Percentiles rank a stretch among this genome's conserved stretches.
Conservation (phyloP, 1,140 invertebrate genomes). For the Orussus abietinus region DNA sequence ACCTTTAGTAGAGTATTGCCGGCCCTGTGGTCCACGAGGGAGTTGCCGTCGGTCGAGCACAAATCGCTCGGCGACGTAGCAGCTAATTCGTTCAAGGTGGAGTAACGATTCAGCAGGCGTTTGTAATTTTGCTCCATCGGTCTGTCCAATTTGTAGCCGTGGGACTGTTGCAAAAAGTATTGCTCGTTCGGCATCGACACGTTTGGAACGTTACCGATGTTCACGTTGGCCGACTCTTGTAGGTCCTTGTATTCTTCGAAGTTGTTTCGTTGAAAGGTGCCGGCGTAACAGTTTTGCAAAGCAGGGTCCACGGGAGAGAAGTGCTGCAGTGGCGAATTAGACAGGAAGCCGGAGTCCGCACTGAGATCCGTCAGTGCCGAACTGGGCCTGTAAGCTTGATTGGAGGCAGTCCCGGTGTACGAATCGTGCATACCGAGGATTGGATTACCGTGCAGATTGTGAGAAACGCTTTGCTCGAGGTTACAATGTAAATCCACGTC, state of each 20-base stretch:
- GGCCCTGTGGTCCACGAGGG: constrained; percentile 31
- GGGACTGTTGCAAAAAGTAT: constrained; percentile 27
- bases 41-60: constrained; percentile 27
- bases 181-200: constrained; percentile 32
- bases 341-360: constrained; percentile 43
- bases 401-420: constrained; percentile 26
- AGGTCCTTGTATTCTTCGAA: constrained; percentile 38
- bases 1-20: constrained; percentile 39
- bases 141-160: constrained; percentile 31
- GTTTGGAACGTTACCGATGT: constrained; percentile 26
- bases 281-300: constrained; percentile 37
- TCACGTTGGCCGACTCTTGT: constrained; percentile 29
- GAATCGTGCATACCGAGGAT: constrained; percentile 36
- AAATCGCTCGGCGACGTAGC: constrained; percentile 21
- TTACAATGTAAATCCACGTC: constrained; percentile 38
- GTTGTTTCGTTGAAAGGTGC: constrained; percentile 33
- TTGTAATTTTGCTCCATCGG: constrained; percentile 40
- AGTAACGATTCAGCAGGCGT: constrained; percentile 33
- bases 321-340: constrained; percentile 45
- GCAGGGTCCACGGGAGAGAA: constrained; percentile 41
- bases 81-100: constrained; percentile 32
- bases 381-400: constrained; percentile 35
- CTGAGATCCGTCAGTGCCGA: constrained; percentile 47
- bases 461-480: constrained; percentile 23
- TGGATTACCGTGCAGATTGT: constrained; percentile 30